Base-by-base conservation (phyloP, 2,113 vertebrate genomes). In the Pteropus alecto region DNA sequence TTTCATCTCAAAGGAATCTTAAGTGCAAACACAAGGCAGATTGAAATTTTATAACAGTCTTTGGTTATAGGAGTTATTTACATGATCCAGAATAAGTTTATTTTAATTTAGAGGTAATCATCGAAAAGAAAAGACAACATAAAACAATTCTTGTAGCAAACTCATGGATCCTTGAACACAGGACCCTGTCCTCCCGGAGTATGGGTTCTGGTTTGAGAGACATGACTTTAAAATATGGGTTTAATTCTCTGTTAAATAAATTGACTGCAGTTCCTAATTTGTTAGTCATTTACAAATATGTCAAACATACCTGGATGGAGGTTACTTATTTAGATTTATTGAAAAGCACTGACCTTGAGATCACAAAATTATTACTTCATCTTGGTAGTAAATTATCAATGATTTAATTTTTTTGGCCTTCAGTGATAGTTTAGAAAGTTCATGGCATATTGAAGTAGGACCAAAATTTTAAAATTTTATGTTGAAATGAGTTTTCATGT, bases 401-500 rank as follows among this genome's bases (percentile, higher is more conserved):
- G 85, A 86, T 56, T 96, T 95, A 90, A 87, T 13, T 88, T 63
- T 13, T 96, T 82, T 85, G 70, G 60, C 56, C 5, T 90, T 96
- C 26, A 74, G 9, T 86, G 24, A 82, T 46, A 88, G 70, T 73
- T 90, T 89, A 41, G n/a, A 63, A 86, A 58, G 63, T 73, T 83
- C 35, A 38, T 89, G 41, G 12, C 6, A 73, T 83, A 63, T 86
- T 18, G 94, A 83, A 94, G 35, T 46, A 58, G 38, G 48, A 88
- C 58, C 35, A 88, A 30, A 90, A 51, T 95, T 95, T 96, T 12
- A 83, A 93, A 82, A 13, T 93, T 79, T 90, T 90, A 96, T 15
- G 7, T 81, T 87, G 67, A 95, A 92, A 78, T 84, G 63, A 30
- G 35, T 65, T 94, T 90, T 94, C 10, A 6, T 96, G 35, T 86